Evolutionary conservation across 2,113 vertebrate genomes (phyloP), one percentile per base, ranked within the genome.

Genomic region (Eleginops maclovinus): DNA sequence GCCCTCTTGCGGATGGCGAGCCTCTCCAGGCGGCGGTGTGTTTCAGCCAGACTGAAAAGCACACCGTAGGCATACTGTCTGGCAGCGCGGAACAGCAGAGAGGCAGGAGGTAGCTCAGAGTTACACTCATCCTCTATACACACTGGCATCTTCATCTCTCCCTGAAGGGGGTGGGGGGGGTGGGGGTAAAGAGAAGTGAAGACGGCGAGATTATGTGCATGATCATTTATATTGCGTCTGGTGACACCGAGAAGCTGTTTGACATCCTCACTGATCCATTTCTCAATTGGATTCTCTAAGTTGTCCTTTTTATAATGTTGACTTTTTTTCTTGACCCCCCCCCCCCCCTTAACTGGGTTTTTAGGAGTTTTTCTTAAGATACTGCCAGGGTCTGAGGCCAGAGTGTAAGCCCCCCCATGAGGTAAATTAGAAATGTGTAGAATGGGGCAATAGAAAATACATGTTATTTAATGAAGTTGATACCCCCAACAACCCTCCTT

Each of bases 101-200:
- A 94, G 65, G 96, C 96, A 62, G 96, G 96, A 28, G 96, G 97
- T 65, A 98, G 92, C 79, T 97, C 97, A 11, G 95, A 92, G 90
- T 96, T 97, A 90, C 96, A 96, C 88, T 97, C 96, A 16, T 97
- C 97, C 86, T 98, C 96, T 81, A 97, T 97, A 92, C 96, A 97
- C 53, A 97, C 96, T 2, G 97, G 96, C 88, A 98, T 96, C 92
- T 97, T 98, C 93, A 97, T 96, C 89, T 98, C 97, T 80, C 96
- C 96, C 97, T 98, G 92, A 43, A 61, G 59, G 51, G 50, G 3
- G 19, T 10, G 10, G 1, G 7, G 15, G 17, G 24, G 1, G 4
- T 4, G 22, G 28, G n/a, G n/a, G n/a, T n/a, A n/a, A n/a, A 21
- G 6, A 44, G 10, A 26, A 53, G 43, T 3, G 2, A 63, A 17